Evolutionary conservation across 2,888 invertebrate genomes (phyloP), one percentile per base, ranked within the genome.

Genomic region (Troglohyphantes excavatus): DNA sequence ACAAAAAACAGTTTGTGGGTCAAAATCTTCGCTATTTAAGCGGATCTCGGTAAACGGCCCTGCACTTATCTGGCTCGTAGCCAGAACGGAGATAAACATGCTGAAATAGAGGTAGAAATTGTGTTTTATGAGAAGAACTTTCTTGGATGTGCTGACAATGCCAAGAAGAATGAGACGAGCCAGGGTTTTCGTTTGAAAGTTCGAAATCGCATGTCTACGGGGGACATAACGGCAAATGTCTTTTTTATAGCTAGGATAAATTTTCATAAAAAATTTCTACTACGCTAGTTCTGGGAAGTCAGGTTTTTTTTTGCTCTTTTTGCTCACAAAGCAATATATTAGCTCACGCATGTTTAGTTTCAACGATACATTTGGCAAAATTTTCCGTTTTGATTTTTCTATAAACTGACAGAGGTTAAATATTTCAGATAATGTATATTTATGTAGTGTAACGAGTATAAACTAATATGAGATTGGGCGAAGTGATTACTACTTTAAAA

Each of bases 211-310:
- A 65, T 84, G 84, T 75, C 84, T 84, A 67, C 29, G 17, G 46
- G 75, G 84, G 65, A 83, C 75, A 84, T 75, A 67, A 84, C 75
- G 75, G 43, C 33, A 65, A 84, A 84, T 84, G 67, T 75, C 53
- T 75, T 84, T 46, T 84, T 84, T 84, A 84, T 75, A 84, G 84
- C 29, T n/a, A 23, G 67, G 46, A 84, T 84, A 84, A 84, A 84
- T 84, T 84, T 75, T 84, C 67, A 84, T 84, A 53, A 65, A 65
- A 29, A 67, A 63, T 26, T 61, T 70, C 59, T 70, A 21, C 43
- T 7, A 6, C n/a, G 23, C 3, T 26, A 53, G 33, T 70, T 39
- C 67, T 67, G 73, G 27, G 65, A 75, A 67, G 75, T 46, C n/a
- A 84, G 23, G 26, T 43, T 75, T 84, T 23, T 73, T 17, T 19